Base-by-base conservation (phyloP, 2,797 vertebrate genomes). In the Brachymystax lenok region DNA sequence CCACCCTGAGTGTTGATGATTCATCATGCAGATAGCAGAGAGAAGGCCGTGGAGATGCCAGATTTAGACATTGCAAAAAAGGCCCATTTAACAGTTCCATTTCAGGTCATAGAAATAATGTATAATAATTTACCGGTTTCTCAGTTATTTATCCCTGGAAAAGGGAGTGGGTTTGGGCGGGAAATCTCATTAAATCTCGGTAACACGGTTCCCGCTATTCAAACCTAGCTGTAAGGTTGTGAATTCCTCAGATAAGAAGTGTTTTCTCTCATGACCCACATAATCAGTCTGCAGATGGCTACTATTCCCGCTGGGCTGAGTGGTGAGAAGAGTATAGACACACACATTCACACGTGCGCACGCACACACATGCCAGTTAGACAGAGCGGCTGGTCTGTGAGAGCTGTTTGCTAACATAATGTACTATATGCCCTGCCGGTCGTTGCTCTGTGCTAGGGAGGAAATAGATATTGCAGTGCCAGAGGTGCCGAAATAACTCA, bases 361-460 rank as follows among this genome's bases (percentile, higher is more conserved):
- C 74, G 74, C 27, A 74, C 19, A 52, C 77, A 81, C n/a, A 12
- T 27, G 33, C 13, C 68, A 17, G 78, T 84, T 84, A 71, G 76
- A 72, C 73, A 30, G 56, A 52, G 72, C 50, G 35, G 19, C 71
- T 40, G 12, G 13, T 52, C 14, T 46, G 68, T 59, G 76, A 74
- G 74, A 81, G 74, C 75, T 51, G 74, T 75, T 82, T 80, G 76
- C 79, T 80, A 77, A 83, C 64, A 71, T 78, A 28, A 81, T 80
- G 76, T 51, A 77, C 83, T 83, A 0, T 40, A 10, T 40, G 7
- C 77, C 72, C 75, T 74, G 74, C 72, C 12, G 5, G 35, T 72
- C 46, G 17, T 82, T 71, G 67, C 14, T 19, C 5, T 16, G 5
- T 72, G 77, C 70, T 81, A 50, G 74, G 71, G 4, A 82, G 79